Conservation (phyloP, 2,113 vertebrate species). For the Gadus macrocephalus region DNA sequence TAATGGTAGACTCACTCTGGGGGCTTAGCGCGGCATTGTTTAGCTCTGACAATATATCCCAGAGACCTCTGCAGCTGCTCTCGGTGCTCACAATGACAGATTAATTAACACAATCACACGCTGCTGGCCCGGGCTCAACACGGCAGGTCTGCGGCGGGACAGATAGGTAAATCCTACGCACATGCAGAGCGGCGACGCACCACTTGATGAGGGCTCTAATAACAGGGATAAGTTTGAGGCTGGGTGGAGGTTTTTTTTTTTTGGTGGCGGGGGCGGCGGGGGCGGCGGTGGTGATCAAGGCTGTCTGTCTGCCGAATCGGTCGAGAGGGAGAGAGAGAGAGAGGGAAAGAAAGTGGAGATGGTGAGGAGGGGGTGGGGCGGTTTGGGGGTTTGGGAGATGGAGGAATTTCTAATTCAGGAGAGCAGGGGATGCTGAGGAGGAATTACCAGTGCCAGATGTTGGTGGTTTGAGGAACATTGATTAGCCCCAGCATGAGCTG, state of each 20-base stretch:
- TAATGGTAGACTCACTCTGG: conserved; percentile 92
- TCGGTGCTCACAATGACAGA: conserved; percentile 96
- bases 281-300: conserved; percentile 57
- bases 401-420: conserved; percentile 67
- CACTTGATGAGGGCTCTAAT: conserved; percentile 81
- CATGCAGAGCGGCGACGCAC: conserved; percentile 80
- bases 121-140: conserved; percentile 94
- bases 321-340: conserved; percentile 35
- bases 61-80: conserved; percentile 96
- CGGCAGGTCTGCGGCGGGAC: conserved; percentile 89
- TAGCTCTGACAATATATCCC: conserved; percentile 95
- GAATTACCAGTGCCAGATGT: conserved; percentile 72
- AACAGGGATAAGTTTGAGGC: conserved; percentile 81
- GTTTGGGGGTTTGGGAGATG: background rate
- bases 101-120: conserved; percentile 99
- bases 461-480: conserved; percentile 71
- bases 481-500: conserved; percentile 69
- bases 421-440: conserved; percentile 66
- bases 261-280: conserved; percentile 43
- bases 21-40: conserved; percentile 96
- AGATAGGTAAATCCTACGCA: conserved; percentile 99
- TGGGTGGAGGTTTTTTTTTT: conserved; percentile 70
- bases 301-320: conserved; percentile 51
- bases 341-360: conserved; percentile 13
- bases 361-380: no score